Evolutionary conservation across 2,113 vertebrate species (phyloP).

Genomic region (Cryptomyrus ogoouensis): DNA sequence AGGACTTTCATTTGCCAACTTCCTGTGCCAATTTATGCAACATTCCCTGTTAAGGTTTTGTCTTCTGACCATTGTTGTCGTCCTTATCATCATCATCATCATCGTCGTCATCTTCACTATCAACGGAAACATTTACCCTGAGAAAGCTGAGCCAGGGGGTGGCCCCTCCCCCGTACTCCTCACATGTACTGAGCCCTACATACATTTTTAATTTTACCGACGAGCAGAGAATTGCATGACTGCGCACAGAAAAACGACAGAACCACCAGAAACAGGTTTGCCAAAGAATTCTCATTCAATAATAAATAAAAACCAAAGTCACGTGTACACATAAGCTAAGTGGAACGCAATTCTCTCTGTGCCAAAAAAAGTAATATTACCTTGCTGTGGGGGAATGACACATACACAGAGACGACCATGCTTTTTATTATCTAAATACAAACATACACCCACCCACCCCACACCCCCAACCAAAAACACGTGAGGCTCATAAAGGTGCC

Average conservation of each 20-base stretch:
- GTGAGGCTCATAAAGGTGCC: not conserved
- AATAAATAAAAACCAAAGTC: not conserved
- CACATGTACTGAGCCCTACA: not conserved
- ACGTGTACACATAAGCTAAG: not conserved
- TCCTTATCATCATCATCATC: not conserved
- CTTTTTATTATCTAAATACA: not conserved
- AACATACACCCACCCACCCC: not conserved
- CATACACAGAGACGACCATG: not conserved
- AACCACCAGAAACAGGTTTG: not conserved
- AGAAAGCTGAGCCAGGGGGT: not conserved
- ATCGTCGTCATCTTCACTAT: not conserved
- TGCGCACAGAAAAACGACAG: not conserved
- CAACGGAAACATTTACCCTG: not conserved
- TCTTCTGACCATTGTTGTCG: not conserved
- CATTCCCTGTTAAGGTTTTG: not conserved
- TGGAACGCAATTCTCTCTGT: not conserved
- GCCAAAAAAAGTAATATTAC: not conserved
- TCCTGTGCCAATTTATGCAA: conserved; percentile 10
- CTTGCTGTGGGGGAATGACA: not conserved
- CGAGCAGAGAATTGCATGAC: not conserved
- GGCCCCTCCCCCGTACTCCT: no score
- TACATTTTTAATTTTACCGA: not conserved
- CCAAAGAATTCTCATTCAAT: not conserved
- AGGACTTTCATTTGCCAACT: not conserved
- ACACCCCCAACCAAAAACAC: not conserved